phyloP scores from a whole-genome alignment of 2,888 invertebrate species.

The Disparrhopalites patrizii region DNA sequence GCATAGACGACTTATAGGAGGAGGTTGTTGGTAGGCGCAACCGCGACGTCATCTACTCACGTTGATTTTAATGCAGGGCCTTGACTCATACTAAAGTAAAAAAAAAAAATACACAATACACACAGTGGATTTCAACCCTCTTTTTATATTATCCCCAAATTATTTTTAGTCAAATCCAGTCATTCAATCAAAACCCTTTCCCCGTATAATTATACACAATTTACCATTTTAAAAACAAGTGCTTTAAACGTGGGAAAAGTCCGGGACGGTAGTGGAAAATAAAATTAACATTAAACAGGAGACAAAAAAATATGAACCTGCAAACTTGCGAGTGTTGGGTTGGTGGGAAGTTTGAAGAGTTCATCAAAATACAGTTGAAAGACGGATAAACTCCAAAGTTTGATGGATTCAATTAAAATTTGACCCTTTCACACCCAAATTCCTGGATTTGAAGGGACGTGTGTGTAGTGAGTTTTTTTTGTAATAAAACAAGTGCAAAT shows the following conservation, averaged over 20 bases:
- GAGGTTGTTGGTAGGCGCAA: slow-evolving; percentile 10
- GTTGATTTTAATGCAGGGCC: slow-evolving; percentile 29
- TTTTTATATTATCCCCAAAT: background rate
- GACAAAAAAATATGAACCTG: slow-evolving; percentile 4
- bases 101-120: no score
- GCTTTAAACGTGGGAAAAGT: no score
- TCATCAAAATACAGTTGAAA: no score
- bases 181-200: slow-evolving; percentile 5
- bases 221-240: no score
- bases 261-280: background rate
- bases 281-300: slow-evolving; percentile 14
- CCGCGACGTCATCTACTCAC: slow-evolving; percentile 32
- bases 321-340: slow-evolving; percentile 20
- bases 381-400: no score
- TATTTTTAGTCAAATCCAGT: slow-evolving; percentile 13
- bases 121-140: no score
- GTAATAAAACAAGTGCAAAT: no score
- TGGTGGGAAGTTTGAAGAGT: slow-evolving; percentile 28
- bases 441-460: no score
- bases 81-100: slow-evolving; percentile 26
- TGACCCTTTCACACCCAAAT: no score
- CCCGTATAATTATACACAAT: no score
- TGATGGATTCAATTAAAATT: no score
- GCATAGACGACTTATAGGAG: background rate
- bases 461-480: no score